phyloP scores from a whole-genome alignment of 2,797 vertebrate species.

The Pelodytes ibericus region DNA sequence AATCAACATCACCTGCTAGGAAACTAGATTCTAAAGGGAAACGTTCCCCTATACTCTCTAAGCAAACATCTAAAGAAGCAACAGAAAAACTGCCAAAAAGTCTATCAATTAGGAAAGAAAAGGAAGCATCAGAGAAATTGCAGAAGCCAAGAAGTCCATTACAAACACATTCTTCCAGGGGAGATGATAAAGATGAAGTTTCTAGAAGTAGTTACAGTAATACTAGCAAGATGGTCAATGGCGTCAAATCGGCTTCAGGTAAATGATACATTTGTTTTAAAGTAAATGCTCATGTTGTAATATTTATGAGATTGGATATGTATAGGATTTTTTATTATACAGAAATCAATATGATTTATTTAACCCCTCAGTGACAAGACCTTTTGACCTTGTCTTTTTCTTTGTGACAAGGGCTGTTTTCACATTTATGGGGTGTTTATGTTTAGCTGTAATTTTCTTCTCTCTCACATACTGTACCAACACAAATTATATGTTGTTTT shows the following conservation, averaged over 20 bases:
- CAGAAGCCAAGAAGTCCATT: slow-evolving; percentile 75
- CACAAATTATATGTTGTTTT: no score
- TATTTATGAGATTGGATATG: background rate
- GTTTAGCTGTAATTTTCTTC: no score
- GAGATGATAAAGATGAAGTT: slow-evolving; percentile 82
- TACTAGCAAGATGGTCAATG: slow-evolving; percentile 81
- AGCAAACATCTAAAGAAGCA: slow-evolving; percentile 77
- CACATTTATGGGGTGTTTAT: no score
- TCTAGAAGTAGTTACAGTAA: slow-evolving; percentile 80
- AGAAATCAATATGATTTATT: no score
- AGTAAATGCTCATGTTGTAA: background rate
- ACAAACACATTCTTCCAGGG: slow-evolving; percentile 73
- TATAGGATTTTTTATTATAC: background rate
- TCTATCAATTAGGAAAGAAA: slow-evolving; percentile 78
- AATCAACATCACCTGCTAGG: slow-evolving; percentile 85
- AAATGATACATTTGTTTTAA: slow-evolving; percentile 45
- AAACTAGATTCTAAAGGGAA: slow-evolving; percentile 85
- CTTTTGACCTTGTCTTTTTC: no score
- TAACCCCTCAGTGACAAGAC: no score
- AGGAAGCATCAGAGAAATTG: slow-evolving; percentile 74
- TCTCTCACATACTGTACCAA: no score
- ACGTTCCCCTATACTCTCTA: slow-evolving; percentile 84
- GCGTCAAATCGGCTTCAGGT: slow-evolving; percentile 84
- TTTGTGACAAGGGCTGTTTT: no score
- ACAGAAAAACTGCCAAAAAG: slow-evolving; percentile 77